Evolutionary conservation across 2,113 vertebrate genomes (phyloP).

Genomic region (Dasyurus viverrinus): DNA sequence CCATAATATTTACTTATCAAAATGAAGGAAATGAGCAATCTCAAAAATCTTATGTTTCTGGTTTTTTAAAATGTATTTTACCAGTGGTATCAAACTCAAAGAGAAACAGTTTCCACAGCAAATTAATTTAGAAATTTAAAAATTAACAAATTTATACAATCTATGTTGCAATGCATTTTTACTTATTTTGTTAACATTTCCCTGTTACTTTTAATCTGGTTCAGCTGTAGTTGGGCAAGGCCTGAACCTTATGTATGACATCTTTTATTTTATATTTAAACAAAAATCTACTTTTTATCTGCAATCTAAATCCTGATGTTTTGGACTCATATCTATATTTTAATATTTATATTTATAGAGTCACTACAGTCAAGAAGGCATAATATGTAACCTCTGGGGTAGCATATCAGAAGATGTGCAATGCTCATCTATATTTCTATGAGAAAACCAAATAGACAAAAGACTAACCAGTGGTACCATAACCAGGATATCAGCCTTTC

Average conservation of each 20-base stretch:
- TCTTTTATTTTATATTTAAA: not conserved
- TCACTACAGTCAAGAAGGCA: too few species aligned
- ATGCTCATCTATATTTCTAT: too few species aligned
- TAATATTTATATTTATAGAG: too few species aligned
- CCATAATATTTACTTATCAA: slow-evolving; percentile 81
- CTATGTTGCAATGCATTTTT: not conserved
- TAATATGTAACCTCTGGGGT: too few species aligned
- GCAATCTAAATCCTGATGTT: too few species aligned
- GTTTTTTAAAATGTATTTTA: slow-evolving; percentile 46
- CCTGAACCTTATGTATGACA: not conserved
- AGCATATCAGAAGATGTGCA: too few species aligned
- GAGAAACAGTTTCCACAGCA: not conserved
- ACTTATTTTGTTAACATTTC: not conserved
- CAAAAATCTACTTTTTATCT: not conserved
- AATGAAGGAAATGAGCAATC: slow-evolving; percentile 83
- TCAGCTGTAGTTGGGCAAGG: not conserved
- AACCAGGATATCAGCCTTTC: too few species aligned
- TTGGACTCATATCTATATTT: too few species aligned
- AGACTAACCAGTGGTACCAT: too few species aligned
- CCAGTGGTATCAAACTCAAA: not conserved
- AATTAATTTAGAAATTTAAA: not conserved
- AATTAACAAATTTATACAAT: not conserved
- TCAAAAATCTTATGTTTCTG: slow-evolving; percentile 57
- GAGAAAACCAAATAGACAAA: too few species aligned
- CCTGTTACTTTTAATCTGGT: not conserved